Conservation (phyloP, 2,113 vertebrate genomes). For the Pontoporia blainvillei region DNA sequence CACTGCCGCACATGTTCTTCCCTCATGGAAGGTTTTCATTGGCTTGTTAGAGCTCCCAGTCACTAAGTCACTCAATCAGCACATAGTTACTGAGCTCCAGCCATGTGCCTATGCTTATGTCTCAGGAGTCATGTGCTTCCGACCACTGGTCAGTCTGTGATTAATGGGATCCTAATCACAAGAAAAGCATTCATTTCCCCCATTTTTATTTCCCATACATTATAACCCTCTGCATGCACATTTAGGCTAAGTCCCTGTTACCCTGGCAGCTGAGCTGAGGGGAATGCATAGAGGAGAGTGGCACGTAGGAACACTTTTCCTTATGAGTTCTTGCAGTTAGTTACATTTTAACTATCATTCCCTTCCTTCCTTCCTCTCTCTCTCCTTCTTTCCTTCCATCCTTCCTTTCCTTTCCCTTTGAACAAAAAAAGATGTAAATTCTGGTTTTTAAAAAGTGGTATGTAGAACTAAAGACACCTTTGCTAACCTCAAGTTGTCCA, state of each 20-base stretch:
- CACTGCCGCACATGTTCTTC: neutral
- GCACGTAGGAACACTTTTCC: neutral
- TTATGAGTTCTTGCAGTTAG: neutral
- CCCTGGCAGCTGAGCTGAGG: neutral
- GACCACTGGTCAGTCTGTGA: neutral
- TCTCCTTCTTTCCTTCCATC: neutral
- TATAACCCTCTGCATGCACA: neutral
- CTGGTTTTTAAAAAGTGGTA: neutral
- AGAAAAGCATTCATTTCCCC: neutral
- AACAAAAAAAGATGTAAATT: neutral
- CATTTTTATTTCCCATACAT: neutral
- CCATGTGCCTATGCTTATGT: neutral
- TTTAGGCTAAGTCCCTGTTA: neutral
- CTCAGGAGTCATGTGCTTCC: neutral
- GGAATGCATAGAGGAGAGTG: neutral
- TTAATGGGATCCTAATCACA: neutral
- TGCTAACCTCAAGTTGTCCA: neutral
- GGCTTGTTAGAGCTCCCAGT: neutral
- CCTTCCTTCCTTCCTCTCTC: neutral
- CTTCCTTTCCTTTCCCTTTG: neutral
- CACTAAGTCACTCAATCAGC: neutral
- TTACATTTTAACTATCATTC: neutral
- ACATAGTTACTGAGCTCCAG: neutral
- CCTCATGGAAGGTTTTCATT: neutral
- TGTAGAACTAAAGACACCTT: neutral